A percentile compares a stretch with the other conserved stretches of the same genome.
Evolutionary conservation across 2,113 vertebrate genomes (phyloP).

Genomic region (Lanius ludovicianus): DNA sequence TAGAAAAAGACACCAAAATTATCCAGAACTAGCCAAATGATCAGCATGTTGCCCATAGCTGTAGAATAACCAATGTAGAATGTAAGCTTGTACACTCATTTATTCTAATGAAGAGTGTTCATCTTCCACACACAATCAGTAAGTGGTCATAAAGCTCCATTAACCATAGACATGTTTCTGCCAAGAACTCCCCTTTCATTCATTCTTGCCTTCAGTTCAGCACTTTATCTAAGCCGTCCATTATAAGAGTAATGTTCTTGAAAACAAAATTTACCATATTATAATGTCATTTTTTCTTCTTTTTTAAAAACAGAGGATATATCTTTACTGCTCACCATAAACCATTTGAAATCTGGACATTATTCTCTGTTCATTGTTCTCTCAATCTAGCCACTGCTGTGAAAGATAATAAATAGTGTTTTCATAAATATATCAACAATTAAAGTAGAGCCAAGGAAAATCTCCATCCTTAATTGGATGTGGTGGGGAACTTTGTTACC

Average conservation of each 20-base stretch:
- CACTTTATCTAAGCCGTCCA: not conserved
- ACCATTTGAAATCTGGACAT: not conserved
- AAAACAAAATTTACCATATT: not conserved
- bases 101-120: not conserved
- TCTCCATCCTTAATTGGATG: not conserved
- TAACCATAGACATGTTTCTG: not conserved
- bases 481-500: fast-evolving
- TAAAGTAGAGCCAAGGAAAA: not conserved
- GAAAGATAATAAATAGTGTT: not conserved
- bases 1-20: not conserved
- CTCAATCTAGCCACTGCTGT: not conserved
- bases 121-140: not conserved
- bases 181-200: not conserved
- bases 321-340: not conserved
- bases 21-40: not conserved
- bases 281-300: fast-evolving
- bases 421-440: not conserved
- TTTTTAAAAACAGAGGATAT: not conserved
- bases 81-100: not conserved
- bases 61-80: not conserved
- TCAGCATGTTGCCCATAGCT: not conserved
- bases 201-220: not conserved
- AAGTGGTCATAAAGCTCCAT: not conserved
- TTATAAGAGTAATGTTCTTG: not conserved
- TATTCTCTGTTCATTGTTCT: not conserved